A percentile compares a stretch with the other conserved stretches of the same genome.
These are phyloP conservation scores for Gymnothorax javanicus DNA, from an alignment of 2,797 vertebrate species.

Conservation along the genomic window DNA sequence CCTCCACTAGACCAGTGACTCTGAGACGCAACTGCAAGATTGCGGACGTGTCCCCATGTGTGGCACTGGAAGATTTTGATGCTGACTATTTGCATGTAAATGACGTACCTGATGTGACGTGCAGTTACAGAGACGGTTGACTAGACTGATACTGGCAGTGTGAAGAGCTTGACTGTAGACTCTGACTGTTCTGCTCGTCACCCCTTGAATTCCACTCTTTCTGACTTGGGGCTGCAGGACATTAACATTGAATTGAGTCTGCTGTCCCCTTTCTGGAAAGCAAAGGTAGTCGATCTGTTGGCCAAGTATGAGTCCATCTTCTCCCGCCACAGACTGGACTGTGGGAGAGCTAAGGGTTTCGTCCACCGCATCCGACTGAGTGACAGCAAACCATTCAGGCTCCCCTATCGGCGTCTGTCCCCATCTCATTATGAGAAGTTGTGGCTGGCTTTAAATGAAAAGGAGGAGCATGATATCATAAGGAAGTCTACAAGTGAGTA, in stretches of 20 bases:
- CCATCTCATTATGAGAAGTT: constrained; percentile 31
- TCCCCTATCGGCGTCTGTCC: background rate
- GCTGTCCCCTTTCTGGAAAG: background rate
- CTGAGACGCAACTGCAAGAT: too few relatives aligned
- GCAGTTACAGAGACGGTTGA: background rate
- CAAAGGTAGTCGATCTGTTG: background rate
- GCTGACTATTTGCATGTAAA: background rate
- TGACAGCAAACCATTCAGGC: constrained; percentile 10
- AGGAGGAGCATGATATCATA: constrained; percentile 34
- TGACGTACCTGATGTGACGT: background rate
- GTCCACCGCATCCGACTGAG: background rate
- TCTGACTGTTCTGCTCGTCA: too few relatives aligned
- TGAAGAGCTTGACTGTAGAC: too few relatives aligned
- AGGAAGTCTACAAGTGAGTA: constrained; percentile 41
- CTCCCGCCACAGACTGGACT: constrained; percentile 24
- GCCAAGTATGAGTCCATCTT: constrained; percentile 31
- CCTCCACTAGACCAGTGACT: too few relatives aligned
- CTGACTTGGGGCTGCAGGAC: background rate
- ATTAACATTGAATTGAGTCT: constrained; percentile 17
- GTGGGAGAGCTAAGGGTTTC: background rate
- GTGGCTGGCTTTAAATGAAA: constrained; percentile 19
- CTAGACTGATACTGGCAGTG: background rate
- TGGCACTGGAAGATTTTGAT: constrained; percentile 28
- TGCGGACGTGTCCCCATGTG: too few relatives aligned
- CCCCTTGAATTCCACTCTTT: too few relatives aligned